Evolutionary conservation across 2,888 invertebrate species (phyloP).

Genomic region (Anticlea derivata): DNA sequence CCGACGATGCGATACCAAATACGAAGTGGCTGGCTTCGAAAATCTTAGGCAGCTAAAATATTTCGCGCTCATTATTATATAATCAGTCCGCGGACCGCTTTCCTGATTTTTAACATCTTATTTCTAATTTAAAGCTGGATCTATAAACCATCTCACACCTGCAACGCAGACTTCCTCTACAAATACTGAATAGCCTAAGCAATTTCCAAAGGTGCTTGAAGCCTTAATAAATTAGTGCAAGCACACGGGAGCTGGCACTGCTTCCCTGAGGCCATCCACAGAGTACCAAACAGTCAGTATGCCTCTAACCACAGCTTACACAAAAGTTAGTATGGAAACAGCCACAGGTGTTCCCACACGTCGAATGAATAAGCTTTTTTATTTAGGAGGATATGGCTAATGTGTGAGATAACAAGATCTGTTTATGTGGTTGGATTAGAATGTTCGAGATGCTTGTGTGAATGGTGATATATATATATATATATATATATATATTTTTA

Average conservation of each 20-base stretch:
- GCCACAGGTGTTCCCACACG: conserved; percentile 63
- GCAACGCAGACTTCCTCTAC: conserved; percentile 31
- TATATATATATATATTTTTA: too few species aligned
- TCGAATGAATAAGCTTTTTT: conserved; percentile 71
- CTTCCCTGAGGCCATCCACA: conserved; percentile 60
- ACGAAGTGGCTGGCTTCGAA: too few species aligned
- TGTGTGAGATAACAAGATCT: conserved; percentile 37
- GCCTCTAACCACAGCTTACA: not conserved
- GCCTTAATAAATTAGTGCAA: conserved; percentile 45
- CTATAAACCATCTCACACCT: conserved; percentile 22
- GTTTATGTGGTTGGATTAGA: conserved; percentile 10
- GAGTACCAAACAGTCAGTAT: conserved; percentile 9
- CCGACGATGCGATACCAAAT: too few species aligned
- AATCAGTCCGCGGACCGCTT: too few species aligned
- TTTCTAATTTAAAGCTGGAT: conserved; percentile 11
- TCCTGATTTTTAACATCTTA: not conserved
- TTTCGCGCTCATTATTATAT: too few species aligned
- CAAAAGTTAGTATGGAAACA: conserved; percentile 8
- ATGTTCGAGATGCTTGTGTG: conserved; percentile 5
- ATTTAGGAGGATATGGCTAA: conserved; percentile 64
- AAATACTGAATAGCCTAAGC: conserved; percentile 23
- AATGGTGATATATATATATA: not conserved
- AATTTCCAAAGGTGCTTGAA: conserved; percentile 36
- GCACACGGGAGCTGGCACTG: conserved; percentile 64
- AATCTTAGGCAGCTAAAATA: too few species aligned